Base-by-base conservation (phyloP, 1,140 invertebrate species). In the Microplitis mediator region DNA sequence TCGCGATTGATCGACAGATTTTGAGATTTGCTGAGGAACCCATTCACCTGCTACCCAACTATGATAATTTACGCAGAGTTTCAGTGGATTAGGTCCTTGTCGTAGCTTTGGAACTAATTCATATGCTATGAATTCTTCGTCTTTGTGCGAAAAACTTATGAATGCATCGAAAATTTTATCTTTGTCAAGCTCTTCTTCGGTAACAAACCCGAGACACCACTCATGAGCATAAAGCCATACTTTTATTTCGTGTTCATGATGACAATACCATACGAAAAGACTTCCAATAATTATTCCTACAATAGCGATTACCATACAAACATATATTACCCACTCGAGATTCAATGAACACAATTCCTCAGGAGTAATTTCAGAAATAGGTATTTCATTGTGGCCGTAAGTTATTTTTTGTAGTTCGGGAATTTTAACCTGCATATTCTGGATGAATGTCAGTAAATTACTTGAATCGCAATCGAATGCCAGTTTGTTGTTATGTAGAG, bases 121-220 rank as follows among this genome's bases (percentile, higher is more conserved):
- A 4, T 91, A 86, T 0, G 90, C 83, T 1, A 97, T 91, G 80
- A 93, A 95, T 4, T 90, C 88, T 69, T 93, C 91, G 81, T 98
- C 96, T 78, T 91, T 90, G 77, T 95, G 91, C 1, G 95, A 94
- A 80, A 93, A 97, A 73, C 95, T 95, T 51, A 97, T 89, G 82
- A 97, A 97, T 0, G 94, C 95, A 79, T 98, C 96, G 82, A 92
- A 96, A 5, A 89, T 80, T 80, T 95, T 95, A 61, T 94, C 91
- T 74, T 91, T 91, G 77, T 95, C 94, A 1, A 94, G 76, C 73
- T 94, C 93, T 52, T 92, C 89, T 78, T 94, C 91, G 3, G 90
- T 91, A 13, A 94, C 89, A 14, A 90, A 89, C 86, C 91, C 91
- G 31, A 93, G 80, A 70, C 90, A 91, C 45, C 89, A 77, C 56